Evolutionary conservation across 2,113 vertebrate species (phyloP), one percentile per base, ranked within the genome.

Genomic region (Gymnarchus niloticus): DNA sequence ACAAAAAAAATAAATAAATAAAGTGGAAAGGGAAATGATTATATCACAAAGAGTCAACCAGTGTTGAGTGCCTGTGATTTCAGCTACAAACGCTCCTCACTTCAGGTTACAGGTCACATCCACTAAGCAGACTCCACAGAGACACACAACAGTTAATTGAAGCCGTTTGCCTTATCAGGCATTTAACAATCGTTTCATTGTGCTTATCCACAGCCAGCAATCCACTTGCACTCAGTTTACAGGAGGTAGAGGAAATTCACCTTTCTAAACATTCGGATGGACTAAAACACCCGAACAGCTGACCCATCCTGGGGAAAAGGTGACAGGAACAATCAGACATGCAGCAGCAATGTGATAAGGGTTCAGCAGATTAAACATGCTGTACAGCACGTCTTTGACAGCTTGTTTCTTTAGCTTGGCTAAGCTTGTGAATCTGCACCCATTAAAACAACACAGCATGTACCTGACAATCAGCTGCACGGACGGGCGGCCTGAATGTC

Each of bases 381-480:
- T 73, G 65, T 41, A 33, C 65, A 73, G 14, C 33, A 6, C 17
- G 25, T 17, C 14, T 73, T 33, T 41, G 65, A 73, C 65, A 73
- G 65, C 65, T 73, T 73, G 65, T 33, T 73, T 73, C 65, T 37
- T 73, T 41, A 73, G 65, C 41, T 73, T 19, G 33, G 65, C 33
- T 73, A 73, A 73, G 65, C 65, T 73, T 19, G 33, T 28, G 65
- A 33, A 73, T 73, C 65, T 73, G 33, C 65, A 73, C 33, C 65
- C 65, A 73, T 73, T 73, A 73, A 73, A 73, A 73, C 65, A 19
- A 73, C 65, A 73, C 65, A 41, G 65, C 65, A 17, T 73, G 65
- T 73, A 73, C 65, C 65, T 73, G 33, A 73, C 65, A 73, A 19
- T 73, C 33, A 73, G 65, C 33, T 73, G 28, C 4, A 33, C 65